A percentile compares a stretch with the other conserved stretches of the same genome.
These are phyloP conservation scores for Hypothenemus hampei DNA, from an alignment of 1,140 invertebrate genomes.

Conservation along the genomic window DNA sequence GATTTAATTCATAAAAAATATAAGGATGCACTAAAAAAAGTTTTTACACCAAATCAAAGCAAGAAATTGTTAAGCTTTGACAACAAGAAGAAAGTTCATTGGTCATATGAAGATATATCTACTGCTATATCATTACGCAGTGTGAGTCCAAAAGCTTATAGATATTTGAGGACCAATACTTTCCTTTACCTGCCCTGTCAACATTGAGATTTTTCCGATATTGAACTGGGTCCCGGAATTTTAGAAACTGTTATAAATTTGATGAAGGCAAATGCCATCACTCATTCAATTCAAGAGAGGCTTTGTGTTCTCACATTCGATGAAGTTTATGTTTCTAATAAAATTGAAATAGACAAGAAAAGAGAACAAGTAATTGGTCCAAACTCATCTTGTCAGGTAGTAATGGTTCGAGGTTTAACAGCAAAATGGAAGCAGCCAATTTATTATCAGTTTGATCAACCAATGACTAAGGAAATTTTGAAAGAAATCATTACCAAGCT, in stretches of 20 bases:
- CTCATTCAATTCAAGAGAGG: neutral
- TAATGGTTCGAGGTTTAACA: slow-evolving; percentile 14
- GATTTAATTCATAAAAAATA: neutral
- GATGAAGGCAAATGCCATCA: slow-evolving; percentile 10
- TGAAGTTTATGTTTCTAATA: slow-evolving; percentile 20
- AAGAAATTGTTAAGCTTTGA: slow-evolving; percentile 2
- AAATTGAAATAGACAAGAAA: slow-evolving; percentile 13
- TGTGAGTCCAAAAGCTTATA: slow-evolving; percentile 25
- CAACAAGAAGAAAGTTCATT: neutral
- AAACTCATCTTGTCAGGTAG: slow-evolving; percentile 16
- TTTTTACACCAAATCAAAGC: slow-evolving; percentile 11
- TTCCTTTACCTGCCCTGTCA: slow-evolving; percentile 24
- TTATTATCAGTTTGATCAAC: slow-evolving; percentile 25
- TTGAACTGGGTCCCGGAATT: slow-evolving; percentile 6
- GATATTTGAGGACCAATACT: slow-evolving; percentile 19
- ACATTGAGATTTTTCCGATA: slow-evolving; percentile 17
- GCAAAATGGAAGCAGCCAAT: slow-evolving; percentile 21
- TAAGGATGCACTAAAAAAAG: neutral
- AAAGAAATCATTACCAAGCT: slow-evolving; percentile 8
- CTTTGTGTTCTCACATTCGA: slow-evolving; percentile 11
- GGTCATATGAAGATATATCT: slow-evolving; percentile 16
- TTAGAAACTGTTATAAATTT: slow-evolving; percentile 12
- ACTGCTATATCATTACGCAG: slow-evolving; percentile 18
- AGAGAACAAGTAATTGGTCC: slow-evolving; percentile 10
- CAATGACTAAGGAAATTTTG: slow-evolving; percentile 16